Evolutionary conservation across 2,888 invertebrate species (phyloP).

Genomic region (Ecliptopera silaceata): DNA sequence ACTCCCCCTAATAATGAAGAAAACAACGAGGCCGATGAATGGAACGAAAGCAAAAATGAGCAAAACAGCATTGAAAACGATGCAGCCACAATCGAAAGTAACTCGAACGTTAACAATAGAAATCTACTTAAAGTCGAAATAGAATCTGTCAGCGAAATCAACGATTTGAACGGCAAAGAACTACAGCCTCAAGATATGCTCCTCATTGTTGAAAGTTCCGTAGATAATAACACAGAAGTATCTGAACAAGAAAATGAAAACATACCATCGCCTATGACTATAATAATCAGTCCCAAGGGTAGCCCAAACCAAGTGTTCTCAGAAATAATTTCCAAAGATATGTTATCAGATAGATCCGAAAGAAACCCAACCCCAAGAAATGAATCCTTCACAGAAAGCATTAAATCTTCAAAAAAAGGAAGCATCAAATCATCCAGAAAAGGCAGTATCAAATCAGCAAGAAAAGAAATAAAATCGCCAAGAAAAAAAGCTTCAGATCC

Average conservation of each 20-base stretch:
- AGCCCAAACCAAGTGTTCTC: neutral
- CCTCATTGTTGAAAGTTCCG: slow-evolving; percentile 55
- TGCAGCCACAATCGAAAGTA: neutral
- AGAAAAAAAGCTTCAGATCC: neutral
- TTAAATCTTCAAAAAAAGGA: slow-evolving; percentile 1
- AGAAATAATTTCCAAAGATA: slow-evolving; percentile 4
- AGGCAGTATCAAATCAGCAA: neutral
- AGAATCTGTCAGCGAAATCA: slow-evolving; percentile 47
- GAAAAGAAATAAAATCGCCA: neutral
- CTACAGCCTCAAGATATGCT: slow-evolving; percentile 43
- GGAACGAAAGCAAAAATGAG: slow-evolving; percentile 1
- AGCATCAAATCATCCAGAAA: neutral
- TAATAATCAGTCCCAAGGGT: slow-evolving; percentile 58
- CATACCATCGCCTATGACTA: slow-evolving; percentile 48
- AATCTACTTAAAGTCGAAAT: slow-evolving; percentile 56
- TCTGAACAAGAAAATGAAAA: slow-evolving; percentile 30
- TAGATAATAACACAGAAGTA: slow-evolving; percentile 34
- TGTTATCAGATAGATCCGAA: neutral
- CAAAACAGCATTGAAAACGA: neutral
- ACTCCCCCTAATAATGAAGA: slow-evolving; percentile 5
- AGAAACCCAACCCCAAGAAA: neutral
- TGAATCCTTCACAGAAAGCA: slow-evolving; percentile 1
- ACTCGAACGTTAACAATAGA: slow-evolving; percentile 21
- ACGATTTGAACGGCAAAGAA: slow-evolving; percentile 40
- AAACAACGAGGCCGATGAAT: slow-evolving; percentile 2